Base-by-base conservation (phyloP, 1,140 invertebrate genomes). In the Eupristina koningsbergeri region DNA sequence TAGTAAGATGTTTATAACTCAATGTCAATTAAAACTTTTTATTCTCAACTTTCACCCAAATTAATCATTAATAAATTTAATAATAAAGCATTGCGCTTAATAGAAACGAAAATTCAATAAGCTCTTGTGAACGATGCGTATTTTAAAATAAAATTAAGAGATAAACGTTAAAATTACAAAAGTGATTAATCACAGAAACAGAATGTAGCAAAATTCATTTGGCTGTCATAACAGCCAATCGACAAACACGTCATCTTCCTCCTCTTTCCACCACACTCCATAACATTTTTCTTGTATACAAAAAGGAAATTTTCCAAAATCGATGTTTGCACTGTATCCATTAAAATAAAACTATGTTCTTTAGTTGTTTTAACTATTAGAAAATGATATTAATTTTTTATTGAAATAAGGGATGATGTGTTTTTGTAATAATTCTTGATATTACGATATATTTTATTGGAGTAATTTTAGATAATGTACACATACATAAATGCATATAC, bases 301-400 rank as follows among this genome's bases (percentile, higher is more conserved):
- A 5, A 50, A n/a, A 50, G 50, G 13, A 29, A 78, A 63, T 61
- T 63, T 41, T 63, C 34, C 19, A 3, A 61, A 26, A 41, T 29
- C n/a, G 58, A 67, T 15, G 58, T 6, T n/a, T 19, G 36, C 47
- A 15, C 15, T 13, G 39, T 34, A 75, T 22, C 36, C 31, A 45
- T 34, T 74, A 81, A 81, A 81, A 81, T 75, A 64, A 61, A 74
- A 45, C 39, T 22, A 34, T 61, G 69, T 53, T 63, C 53, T n/a
- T n/a, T n/a, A n/a, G n/a, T n/a, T n/a, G n/a, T n/a, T n/a, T n/a
- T n/a, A n/a, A n/a, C n/a, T n/a, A n/a, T n/a, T n/a, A n/a, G n/a
- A n/a, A n/a, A n/a, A n/a, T n/a, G n/a, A n/a, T n/a, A n/a, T n/a
- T n/a, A n/a, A n/a, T n/a, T n/a, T 71, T 71, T 71, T 41, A 71